These are phyloP conservation scores for Mormyrops boulengeri DNA, from an alignment of 2,797 vertebrate genomes.

Conservation along the genomic window DNA sequence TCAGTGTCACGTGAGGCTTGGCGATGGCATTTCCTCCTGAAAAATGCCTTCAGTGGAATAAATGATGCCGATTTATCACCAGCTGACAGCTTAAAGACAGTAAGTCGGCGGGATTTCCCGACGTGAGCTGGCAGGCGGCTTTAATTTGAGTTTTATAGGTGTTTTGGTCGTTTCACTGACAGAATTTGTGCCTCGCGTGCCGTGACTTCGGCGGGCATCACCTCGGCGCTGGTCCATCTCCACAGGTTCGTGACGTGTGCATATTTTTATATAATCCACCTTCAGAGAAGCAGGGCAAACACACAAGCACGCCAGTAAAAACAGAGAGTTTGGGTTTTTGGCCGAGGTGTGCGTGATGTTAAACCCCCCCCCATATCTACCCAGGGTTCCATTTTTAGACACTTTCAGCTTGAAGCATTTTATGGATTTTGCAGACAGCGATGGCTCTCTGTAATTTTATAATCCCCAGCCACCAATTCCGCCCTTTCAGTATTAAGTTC, in stretches of 20 bases:
- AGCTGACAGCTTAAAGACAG: neutral
- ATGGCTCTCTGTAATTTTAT: neutral
- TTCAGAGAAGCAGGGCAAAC: neutral
- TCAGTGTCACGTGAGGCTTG: neutral
- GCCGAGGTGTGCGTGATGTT: neutral
- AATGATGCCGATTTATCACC: conserved; percentile 3
- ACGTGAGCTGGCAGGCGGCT: neutral
- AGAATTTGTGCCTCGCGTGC: neutral
- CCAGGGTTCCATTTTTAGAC: neutral
- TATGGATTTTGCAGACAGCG: neutral
- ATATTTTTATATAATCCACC: neutral
- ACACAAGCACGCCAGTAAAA: neutral
- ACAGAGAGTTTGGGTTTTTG: neutral
- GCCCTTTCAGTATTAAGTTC: neutral
- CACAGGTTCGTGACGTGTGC: neutral
- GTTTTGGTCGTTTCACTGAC: neutral
- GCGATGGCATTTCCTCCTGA: neutral
- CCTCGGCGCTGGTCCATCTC: neutral
- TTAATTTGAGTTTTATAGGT: neutral
- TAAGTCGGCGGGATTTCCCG: neutral
- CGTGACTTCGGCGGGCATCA: neutral
- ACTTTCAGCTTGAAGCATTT: neutral
- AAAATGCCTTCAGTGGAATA: neutral
- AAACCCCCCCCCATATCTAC: neutral
- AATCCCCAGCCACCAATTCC: neutral